These are phyloP conservation scores for Falco columbarius DNA, from an alignment of 2,797 vertebrate species.

Conservation along the genomic window DNA sequence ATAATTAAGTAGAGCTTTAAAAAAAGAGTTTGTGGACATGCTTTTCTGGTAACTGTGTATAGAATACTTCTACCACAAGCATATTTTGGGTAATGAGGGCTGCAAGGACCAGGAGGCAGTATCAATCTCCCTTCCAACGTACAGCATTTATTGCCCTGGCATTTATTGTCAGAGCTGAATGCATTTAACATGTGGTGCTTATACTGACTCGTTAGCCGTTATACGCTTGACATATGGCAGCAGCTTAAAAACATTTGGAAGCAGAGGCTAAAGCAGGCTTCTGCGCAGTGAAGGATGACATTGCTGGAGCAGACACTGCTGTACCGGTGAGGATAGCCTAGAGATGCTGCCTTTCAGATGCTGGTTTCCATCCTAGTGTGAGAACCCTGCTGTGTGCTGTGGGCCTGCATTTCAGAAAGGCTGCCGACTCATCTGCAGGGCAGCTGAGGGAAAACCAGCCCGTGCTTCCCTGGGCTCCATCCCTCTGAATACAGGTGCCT, in stretches of 20 bases:
- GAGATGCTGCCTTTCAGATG: background rate
- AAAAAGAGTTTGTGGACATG: background rate
- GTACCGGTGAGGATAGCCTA: background rate
- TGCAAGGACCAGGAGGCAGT: background rate
- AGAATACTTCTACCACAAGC: background rate
- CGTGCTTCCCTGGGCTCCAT: rapidly evolving
- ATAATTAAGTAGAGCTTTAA: background rate
- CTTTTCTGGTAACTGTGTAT: background rate
- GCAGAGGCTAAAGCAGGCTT: background rate
- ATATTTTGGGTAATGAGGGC: background rate
- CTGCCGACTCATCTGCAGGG: background rate
- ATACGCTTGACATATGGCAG: background rate
- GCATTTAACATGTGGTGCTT: background rate
- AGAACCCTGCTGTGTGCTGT: rapidly evolving
- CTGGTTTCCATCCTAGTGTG: background rate
- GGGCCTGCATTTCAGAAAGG: background rate
- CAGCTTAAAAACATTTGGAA: constrained; percentile 10
- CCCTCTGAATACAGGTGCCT: background rate
- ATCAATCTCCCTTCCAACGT: background rate
- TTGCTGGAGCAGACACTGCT: background rate
- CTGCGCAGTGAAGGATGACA: background rate
- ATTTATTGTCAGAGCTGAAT: constrained; percentile 1
- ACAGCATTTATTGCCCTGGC: background rate
- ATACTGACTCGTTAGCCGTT: background rate
- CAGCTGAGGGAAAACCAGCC: background rate